These are phyloP conservation scores for Euspilapteryx auroguttella DNA, from an alignment of 2,888 invertebrate species.

Conservation along the genomic window DNA sequence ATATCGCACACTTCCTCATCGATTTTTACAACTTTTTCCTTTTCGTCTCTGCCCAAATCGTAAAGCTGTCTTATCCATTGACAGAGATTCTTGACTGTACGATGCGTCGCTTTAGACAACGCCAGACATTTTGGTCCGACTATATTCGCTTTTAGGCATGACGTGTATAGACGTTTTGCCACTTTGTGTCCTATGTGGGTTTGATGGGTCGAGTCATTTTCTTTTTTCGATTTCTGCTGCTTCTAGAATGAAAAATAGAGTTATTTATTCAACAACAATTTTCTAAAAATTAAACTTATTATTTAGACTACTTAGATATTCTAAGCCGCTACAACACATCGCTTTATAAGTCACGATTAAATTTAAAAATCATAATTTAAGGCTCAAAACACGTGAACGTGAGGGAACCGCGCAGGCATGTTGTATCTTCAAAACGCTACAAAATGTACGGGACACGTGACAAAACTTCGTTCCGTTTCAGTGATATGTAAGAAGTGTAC, in stretches of 20 bases:
- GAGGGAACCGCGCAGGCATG: too few relatives aligned
- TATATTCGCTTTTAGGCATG: constrained; percentile 35
- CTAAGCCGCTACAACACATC: neutral
- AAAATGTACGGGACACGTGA: too few relatives aligned
- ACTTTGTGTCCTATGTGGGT: too few relatives aligned
- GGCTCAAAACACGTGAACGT: too few relatives aligned
- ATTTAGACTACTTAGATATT: neutral
- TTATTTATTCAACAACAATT: too few relatives aligned
- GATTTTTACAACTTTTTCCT: constrained; percentile 13
- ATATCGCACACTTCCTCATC: constrained; percentile 31
- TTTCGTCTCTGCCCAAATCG: constrained; percentile 12
- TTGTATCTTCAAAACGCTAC: too few relatives aligned
- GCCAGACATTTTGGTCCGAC: constrained; percentile 35
- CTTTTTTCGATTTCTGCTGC: constrained; percentile 27
- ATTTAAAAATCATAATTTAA: too few relatives aligned
- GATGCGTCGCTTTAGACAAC: constrained; percentile 28
- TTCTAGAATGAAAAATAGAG: constrained; percentile 19
- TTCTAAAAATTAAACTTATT: neutral
- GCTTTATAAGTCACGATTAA: too few relatives aligned
- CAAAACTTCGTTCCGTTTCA: too few relatives aligned
- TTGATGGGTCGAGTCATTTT: constrained; percentile 16
- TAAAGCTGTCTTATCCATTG: constrained; percentile 38
- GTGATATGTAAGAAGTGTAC: too few relatives aligned
- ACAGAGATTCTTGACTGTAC: constrained; percentile 24
- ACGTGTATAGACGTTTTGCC: constrained; percentile 27